Evolutionary conservation across 1,140 invertebrate genomes (phyloP), one percentile per base, ranked within the genome.

Genomic region (Mactra quadrangularis): DNA sequence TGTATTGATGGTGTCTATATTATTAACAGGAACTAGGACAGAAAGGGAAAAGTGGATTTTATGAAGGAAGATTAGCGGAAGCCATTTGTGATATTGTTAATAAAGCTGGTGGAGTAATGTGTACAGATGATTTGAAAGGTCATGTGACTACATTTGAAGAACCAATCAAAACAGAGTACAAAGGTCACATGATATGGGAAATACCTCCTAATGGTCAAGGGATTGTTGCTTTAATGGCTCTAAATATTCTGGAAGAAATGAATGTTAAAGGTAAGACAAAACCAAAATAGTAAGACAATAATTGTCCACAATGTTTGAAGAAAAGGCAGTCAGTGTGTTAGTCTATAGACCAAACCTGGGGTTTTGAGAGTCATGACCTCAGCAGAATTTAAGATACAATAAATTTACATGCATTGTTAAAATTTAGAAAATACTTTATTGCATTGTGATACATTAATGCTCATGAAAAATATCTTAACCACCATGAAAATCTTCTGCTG

Each of bases 161-260:
- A 25, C 86, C 93, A 79, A 92, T 93, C 55, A 87, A 86, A 78
- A 84, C 84, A 22, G 85, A 88, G 53, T 91, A 91, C 70, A 87
- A 88, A 62, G 89, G 89, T 55, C 78, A 78, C 35, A 79, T 86
- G 15, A 82, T 91, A 9, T 92, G 91, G 91, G 88, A 92, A 78
- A 88, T 91, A 13, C 92, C 92, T n/a, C 93, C 93, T 6, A 93
- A 91, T 87, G 91, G 92, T 3, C 92, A 93, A 74, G 93, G 93
- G 3, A 90, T 93, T 35, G 88, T 89, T 27, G 91, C 91, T 4
- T 78, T 93, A 13, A 84, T 92, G n/a, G 90, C 92, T 31, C 75
- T 93, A 1, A 93, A 93, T 81, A 91, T 93, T 75, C 83, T 93
- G 31, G 90, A 93, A 84, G 87, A 84, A 25, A 90, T 89, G 78